phyloP scores from a whole-genome alignment of 1,140 invertebrate genomes.

The Pogonus chalceus region DNA sequence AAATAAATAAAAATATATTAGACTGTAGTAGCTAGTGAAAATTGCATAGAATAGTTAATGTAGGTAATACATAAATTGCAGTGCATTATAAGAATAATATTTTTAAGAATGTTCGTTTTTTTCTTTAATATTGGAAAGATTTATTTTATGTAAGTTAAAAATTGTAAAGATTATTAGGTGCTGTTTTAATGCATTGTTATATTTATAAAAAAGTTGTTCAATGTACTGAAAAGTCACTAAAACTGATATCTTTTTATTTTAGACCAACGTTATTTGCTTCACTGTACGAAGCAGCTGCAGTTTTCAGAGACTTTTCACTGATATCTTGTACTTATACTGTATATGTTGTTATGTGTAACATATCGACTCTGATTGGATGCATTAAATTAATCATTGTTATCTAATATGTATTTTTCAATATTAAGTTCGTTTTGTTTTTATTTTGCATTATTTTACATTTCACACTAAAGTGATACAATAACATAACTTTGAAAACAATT shows the following conservation, averaged over 20 bases:
- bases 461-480: too few species aligned
- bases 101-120: neutral
- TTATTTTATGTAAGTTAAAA: neutral
- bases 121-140: neutral
- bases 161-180: neutral
- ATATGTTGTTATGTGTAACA: conserved; percentile 6
- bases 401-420: too few species aligned
- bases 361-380: conserved; percentile 5
- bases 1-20: neutral
- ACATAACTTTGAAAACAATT: too few species aligned
- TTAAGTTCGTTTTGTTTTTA: neutral
- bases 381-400: conserved; percentile 8
- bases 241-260: neutral
- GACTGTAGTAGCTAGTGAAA: neutral
- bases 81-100: neutral
- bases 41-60: too few species aligned
- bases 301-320: neutral
- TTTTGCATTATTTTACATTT: neutral
- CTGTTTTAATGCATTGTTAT: conserved; percentile 5
- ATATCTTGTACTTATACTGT: conserved; percentile 1
- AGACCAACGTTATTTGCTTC: neutral
- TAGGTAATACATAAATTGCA: neutral
- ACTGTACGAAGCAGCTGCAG: neutral
- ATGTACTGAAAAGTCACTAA: conserved; percentile 1
- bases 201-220: conserved; percentile 5